Base-by-base conservation (phyloP, 1,140 invertebrate species). In the Macrocentrus cingulum region DNA sequence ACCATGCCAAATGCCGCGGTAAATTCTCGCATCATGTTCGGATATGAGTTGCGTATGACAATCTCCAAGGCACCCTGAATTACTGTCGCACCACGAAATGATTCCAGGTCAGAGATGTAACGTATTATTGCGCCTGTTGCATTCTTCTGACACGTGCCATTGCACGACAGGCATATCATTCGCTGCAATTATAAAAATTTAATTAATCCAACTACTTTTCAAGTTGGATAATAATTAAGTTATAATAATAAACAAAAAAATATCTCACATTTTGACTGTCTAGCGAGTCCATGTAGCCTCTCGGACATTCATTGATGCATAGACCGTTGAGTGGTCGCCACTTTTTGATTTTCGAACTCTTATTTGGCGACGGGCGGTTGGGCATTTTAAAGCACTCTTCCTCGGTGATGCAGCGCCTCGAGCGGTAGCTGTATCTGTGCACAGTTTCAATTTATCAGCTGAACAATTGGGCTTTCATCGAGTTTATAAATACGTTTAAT, bases 21-120 rank as follows among this genome's bases (percentile, higher is more conserved):
- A 29, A 89, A 68, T 65, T 85, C 84, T 53, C 79, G 67, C 15
- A 82, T 79, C 25, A 86, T 77, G 52, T 82, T 80, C 16, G 74
- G 73, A 71, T 80, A 75, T 29, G 81, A 81, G 36, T 80, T 82
- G 13, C 79, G 74, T 8, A 88, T 82, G 62, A 84, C 79, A 48
- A 89, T 87, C 44, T 83, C 82, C 1, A 89, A 69, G 29, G 76
- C 72, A 1, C 87, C 87, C 37, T 80, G 76, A 36, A 89, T 84
- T 15, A 82, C 72, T 4, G 85, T 87, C 57, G 85, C 87, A 1
- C 83, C 85, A 19, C 75, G 66, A 51, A 68, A 71, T 7, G n/a
- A 55, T 23, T 74, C 73, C 0, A 66, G 64, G 48, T 75, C 71
- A 2, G 71, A 68, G 11, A 75, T 71, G 44, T 72, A 67, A 9